Percentiles rank a stretch among this genome's conserved stretches.
Conservation (phyloP, 2,113 vertebrate species). For the Sceloporus undulatus region DNA sequence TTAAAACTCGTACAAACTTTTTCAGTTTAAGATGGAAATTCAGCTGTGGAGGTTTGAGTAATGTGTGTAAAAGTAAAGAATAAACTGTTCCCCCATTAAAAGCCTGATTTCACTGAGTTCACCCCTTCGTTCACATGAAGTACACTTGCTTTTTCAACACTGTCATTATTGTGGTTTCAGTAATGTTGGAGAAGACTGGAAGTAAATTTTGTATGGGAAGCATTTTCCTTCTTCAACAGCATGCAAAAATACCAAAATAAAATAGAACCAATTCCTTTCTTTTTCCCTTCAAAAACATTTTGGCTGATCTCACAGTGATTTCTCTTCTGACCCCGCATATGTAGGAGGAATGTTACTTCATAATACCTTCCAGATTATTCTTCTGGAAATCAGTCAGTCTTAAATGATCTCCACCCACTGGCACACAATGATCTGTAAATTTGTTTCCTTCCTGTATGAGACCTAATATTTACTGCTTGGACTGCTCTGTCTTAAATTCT, state of each 20-base stretch:
- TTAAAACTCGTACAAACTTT: background rate
- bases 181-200: background rate
- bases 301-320: conserved; percentile 38
- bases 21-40: background rate
- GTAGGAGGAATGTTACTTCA: conserved; percentile 19
- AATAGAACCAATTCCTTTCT: background rate
- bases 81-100: conserved; percentile 1
- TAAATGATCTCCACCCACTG: background rate
- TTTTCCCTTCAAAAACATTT: background rate
- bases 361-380: conserved; percentile 32
- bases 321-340: background rate
- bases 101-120: conserved; percentile 11
- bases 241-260: conserved; percentile 3
- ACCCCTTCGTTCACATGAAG: conserved; percentile 9
- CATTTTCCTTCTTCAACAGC: conserved; percentile 4
- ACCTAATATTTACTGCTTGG: background rate
- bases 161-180: background rate
- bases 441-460: conserved; percentile 51
- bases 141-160: background rate
- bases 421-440: conserved; percentile 13
- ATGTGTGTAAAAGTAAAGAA: background rate
- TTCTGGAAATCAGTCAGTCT: conserved; percentile 42
- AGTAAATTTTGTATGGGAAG: background rate
- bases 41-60: background rate
- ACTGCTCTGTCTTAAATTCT: background rate